Conservation (phyloP, 1,140 invertebrate genomes). For the Drosophila punjabiensis region DNA sequence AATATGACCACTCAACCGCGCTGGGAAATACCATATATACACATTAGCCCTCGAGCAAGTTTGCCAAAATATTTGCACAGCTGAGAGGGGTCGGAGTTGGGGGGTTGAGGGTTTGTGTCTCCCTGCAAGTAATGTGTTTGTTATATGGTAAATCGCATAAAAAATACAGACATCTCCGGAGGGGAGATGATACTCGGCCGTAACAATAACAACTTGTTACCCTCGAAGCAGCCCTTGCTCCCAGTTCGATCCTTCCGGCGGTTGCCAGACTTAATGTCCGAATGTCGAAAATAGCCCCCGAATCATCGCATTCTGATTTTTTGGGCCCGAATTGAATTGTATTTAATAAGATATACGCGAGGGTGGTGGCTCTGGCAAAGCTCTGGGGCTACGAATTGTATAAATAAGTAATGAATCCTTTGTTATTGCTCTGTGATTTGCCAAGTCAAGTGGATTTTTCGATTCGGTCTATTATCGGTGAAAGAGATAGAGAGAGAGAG, state of each 20-base stretch:
- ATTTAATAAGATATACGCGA: conserved; percentile 77
- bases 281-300: conserved; percentile 61
- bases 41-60: conserved; percentile 72
- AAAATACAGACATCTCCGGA: conserved; percentile 57
- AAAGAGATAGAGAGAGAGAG: too few relatives aligned
- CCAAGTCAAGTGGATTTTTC: conserved; percentile 69
- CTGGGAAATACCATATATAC: conserved; percentile 35
- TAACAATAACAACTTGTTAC: conserved; percentile 80
- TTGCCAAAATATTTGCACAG: conserved; percentile 81
- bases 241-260: not conserved
- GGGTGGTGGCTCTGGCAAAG: conserved; percentile 54
- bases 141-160: conserved; percentile 83
- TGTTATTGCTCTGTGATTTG: conserved; percentile 76
- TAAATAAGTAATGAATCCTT: conserved; percentile 80
- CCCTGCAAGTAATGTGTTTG: conserved; percentile 71
- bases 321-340: conserved; percentile 72
- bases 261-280: conserved; percentile 60
- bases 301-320: conserved; percentile 42
- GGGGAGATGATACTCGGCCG: conserved; percentile 36
- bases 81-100: conserved; percentile 4
- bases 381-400: conserved; percentile 35
- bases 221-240: conserved; percentile 15
- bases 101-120: not conserved
- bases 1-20: conserved; percentile 83
- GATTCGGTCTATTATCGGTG: conserved; percentile 54